A percentile compares a stretch with the other conserved stretches of the same genome.
Conservation (phyloP, 2,888 invertebrate species). For the Cephus nigrinus region DNA sequence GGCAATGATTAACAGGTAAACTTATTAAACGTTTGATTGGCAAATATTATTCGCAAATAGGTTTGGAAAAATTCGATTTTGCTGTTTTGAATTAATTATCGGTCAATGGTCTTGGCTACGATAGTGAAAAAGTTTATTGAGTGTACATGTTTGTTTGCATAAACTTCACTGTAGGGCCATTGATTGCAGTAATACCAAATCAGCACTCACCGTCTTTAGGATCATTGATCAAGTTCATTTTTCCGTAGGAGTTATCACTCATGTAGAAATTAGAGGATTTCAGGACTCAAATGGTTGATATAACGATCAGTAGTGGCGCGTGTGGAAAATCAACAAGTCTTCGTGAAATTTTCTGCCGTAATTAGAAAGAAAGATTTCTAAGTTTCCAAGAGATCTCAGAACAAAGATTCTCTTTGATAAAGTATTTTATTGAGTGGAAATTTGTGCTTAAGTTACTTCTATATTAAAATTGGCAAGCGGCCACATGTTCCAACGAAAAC, state of each 20-base stretch:
- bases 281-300: not conserved
- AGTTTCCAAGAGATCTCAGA: not conserved
- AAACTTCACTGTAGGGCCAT: not conserved
- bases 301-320: not conserved
- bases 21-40: too few relatives aligned
- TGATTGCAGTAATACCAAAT: not conserved
- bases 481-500: not conserved
- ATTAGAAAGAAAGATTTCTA: too few relatives aligned
- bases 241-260: not conserved
- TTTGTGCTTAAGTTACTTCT: not conserved
- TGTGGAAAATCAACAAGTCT: too few relatives aligned
- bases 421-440: not conserved
- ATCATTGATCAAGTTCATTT: not conserved
- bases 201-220: not conserved
- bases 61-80: too few relatives aligned
- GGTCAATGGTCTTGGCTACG: too few relatives aligned
- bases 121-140: too few relatives aligned
- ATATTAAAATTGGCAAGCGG: not conserved
- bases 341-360: too few relatives aligned
- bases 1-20: not conserved
- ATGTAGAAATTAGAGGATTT: not conserved
- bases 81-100: too few relatives aligned
- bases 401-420: not conserved
- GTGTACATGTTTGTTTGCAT: too few relatives aligned
- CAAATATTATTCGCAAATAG: too few relatives aligned